Evolutionary conservation across 2,888 invertebrate species (phyloP).

Genomic region (Epistrophe eligans): DNA sequence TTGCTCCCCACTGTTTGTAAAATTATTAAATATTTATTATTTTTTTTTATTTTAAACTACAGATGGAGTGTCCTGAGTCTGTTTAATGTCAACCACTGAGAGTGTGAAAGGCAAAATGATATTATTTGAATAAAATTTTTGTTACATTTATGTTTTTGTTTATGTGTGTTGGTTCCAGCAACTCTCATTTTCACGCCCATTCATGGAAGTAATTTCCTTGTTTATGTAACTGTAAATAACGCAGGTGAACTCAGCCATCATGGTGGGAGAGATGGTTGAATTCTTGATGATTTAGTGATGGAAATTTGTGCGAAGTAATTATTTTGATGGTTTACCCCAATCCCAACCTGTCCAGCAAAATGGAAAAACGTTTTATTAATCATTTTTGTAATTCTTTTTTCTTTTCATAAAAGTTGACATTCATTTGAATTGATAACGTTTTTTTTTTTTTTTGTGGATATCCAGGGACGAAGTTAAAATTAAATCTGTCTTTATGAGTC

Average conservation of each 20-base stretch:
- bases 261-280: not conserved
- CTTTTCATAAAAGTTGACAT: conserved; percentile 28
- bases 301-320: conserved; percentile 64
- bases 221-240: not conserved
- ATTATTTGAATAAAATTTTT: conserved; percentile 42
- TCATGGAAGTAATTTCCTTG: conserved; percentile 41
- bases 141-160: conserved; percentile 42
- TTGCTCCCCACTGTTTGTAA: not conserved
- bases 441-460: not conserved
- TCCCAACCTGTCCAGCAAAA: conserved; percentile 23
- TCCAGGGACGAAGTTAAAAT: not conserved
- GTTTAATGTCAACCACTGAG: conserved; percentile 58
- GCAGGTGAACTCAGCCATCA: conserved; percentile 5
- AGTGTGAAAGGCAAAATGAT: conserved; percentile 38
- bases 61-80: conserved; percentile 7
- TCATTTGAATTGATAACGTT: conserved; percentile 62
- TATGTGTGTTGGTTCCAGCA: not conserved
- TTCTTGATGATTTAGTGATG: conserved; percentile 46
- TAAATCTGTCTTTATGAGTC: not conserved
- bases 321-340: conserved; percentile 50
- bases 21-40: conserved; percentile 58
- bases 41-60: conserved; percentile 16
- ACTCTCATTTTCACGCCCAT: not conserved
- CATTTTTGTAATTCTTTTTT: conserved; percentile 14
- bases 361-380: conserved; percentile 44